Base-by-base conservation (phyloP, 2,113 vertebrate genomes). In the Smithornis capensis region DNA sequence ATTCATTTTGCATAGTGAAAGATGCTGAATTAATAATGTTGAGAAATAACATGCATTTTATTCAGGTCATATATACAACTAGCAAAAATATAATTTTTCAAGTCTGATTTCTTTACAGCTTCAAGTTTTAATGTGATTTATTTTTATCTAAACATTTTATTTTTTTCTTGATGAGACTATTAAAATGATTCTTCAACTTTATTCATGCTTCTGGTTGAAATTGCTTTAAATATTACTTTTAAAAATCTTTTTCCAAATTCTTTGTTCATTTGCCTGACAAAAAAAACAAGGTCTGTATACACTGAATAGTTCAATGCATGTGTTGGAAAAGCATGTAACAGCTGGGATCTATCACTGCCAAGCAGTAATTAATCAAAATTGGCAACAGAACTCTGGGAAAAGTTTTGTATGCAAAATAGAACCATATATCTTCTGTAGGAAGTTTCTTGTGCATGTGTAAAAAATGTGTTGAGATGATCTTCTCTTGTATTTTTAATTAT, bases 301-400 rank as follows among this genome's bases (percentile, higher is more conserved):
- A 19, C 62, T 89, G 65, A 89, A 90, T 35, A 86, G 77, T 65
- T 92, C 62, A 53, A 94, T 76, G 45, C 57, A 45, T 94, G 79
- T 91, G 52, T 53, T 91, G 37, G 76, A 83, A 87, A 92, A 81
- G n/a, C 89, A 79, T 94, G 57, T 82, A 94, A 91, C 89, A 95
- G 91, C 94, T 97, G 93, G 87, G 92, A 85, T 95, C 79, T 93
- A 84, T 89, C 69, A 89, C 22, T 95, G 94, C 89, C 91, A 97
- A 95, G 40, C n/a, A 76, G 68, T 94, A 97, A 97, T 95, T 96
- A 94, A 94, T 53, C 80, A 79, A 94, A 94, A 38, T 89, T 81
- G 89, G 91, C 89, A 96, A 56, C 7, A 71, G 31, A 89, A 92
- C 28, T 79, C 81, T 76, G 18, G 69, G 42, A 94, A 78, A 95